Base-by-base conservation (phyloP, 2,888 invertebrate species). In the Euplagia quadripunctaria region DNA sequence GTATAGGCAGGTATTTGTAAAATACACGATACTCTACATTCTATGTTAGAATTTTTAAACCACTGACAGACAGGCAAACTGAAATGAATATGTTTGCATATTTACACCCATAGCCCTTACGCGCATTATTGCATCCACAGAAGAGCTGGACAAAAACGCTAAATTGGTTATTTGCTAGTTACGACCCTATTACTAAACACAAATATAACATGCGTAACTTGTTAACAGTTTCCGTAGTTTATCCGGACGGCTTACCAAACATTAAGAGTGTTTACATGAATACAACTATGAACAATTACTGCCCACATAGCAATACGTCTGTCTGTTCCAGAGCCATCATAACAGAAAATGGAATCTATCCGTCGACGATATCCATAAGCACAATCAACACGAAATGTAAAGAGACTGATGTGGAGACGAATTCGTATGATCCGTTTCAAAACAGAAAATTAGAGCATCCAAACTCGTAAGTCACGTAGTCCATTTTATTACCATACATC, bases 331-430 rank as follows among this genome's bases (percentile, higher is more conserved):
- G 96, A 75, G 96, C 96, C 69, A 89, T 95, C 42, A 94, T 96
- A 79, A 94, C 96, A 71, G 93, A 94, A 85, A 93, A 96, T 91
- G 94, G 89, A 67, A 85, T 93, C 46, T 96, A 93, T 82, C 95
- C 96, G 55, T 96, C 96, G 12, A 93, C 93, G 51, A 91, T 93
- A 84, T 94, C 95, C 7, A 94, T 95, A 78, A 92, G 88, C 88
- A 95, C 96, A 84, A 94, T 96, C 78, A 94, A 94, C 83, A 91
- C 96, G 83, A 88, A 96, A 93, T 88, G 93, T 90, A 91, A 94
- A 90, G 88, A 91, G 65, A 87, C 89, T 74, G 92, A 93, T 58
- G 72, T 89, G 67, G 94, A 95, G 79, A 89, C 88, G 52, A 88
- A 82, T 71, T 82, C 84, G 0, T 94, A 95, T 71, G 94, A 96